Base-by-base conservation (phyloP, 2,113 vertebrate species). In the Nettapus auritus region DNA sequence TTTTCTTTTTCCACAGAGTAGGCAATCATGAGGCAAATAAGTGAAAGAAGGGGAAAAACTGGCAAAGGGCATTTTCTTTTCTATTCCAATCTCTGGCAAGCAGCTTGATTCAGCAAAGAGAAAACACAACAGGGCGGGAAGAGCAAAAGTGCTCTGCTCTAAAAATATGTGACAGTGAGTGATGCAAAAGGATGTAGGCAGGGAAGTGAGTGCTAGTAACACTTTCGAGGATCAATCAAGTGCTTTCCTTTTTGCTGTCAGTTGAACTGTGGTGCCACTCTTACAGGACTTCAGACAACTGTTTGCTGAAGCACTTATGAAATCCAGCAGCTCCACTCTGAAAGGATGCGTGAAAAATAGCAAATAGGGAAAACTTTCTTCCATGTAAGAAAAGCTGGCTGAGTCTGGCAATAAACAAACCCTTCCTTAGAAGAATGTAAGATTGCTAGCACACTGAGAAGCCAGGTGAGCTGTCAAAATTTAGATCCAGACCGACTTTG, bases 101-200 rank as follows among this genome's bases (percentile, higher is more conserved):
- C 12, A 86, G 13, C 26, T 94, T 7, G 1, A 48, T 79, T 52
- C 48, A 88, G 82, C 33, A 94, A 78, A 95, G 46, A 62, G 64
- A 86, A 71, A 42, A 18, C 56, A 60, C 16, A 62, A 63, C 0
- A 0, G 40, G 82, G 50, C 36, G 67, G 53, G 68, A 91, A 55
- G 28, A 94, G 73, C 6, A 21, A 34, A 88, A 90, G 33, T 31
- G 15, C 25, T 86, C 55, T 77, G 46, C 80, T 90, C 36, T 94
- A 88, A 92, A 93, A 95, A 81, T 83, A 80, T 4, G 36, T 90
- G 84, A 79, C 89, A 87, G 48, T 76, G 74, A 94, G 66, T 71
- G 86, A 92, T 73, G 66, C 3, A 7, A 87, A 83, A 86, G 69
- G 66, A 88, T 67, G 38, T 15, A 82, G 76, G 66, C 76, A 50